phyloP scores from a whole-genome alignment of 2,888 invertebrate species.

The Andrena minutula region DNA sequence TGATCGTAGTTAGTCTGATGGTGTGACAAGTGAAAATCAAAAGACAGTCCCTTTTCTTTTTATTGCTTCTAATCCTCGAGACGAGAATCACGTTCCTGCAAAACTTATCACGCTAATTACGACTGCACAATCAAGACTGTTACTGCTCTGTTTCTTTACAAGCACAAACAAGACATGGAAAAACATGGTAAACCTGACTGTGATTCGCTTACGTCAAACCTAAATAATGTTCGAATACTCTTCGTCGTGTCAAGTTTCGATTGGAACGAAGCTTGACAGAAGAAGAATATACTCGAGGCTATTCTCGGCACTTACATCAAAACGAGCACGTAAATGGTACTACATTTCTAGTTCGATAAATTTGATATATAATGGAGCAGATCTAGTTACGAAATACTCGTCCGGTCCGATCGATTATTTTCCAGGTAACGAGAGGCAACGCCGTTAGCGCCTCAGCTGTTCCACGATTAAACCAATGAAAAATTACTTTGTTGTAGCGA shows the following conservation, averaged over 20 bases:
- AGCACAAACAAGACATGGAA: neutral
- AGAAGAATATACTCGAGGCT: constrained; percentile 1
- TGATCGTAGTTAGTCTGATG: constrained; percentile 53
- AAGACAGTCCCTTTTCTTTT: neutral
- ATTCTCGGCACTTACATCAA: neutral
- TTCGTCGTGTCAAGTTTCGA: constrained; percentile 15
- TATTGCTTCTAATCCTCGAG: neutral
- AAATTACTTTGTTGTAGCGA: constrained; percentile 12
- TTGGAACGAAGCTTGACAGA: constrained; percentile 19
- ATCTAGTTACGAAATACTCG: constrained; percentile 2
- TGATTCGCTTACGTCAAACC: neutral
- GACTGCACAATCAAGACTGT: neutral
- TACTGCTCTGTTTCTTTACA: neutral
- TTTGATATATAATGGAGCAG: neutral
- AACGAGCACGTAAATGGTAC: neutral
- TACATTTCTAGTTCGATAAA: constrained; percentile 2
- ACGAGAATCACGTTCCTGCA: constrained; percentile 11
- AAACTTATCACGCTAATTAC: neutral
- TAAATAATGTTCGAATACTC: constrained; percentile 6
- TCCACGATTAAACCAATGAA: constrained; percentile 1
- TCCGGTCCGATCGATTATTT: neutral
- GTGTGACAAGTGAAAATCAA: constrained; percentile 28
- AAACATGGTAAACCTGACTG: neutral
- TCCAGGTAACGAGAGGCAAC: neutral
- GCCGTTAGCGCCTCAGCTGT: neutral